These are phyloP conservation scores for Drosophila rellima DNA, from an alignment of 2,888 invertebrate species.

Conservation along the genomic window DNA sequence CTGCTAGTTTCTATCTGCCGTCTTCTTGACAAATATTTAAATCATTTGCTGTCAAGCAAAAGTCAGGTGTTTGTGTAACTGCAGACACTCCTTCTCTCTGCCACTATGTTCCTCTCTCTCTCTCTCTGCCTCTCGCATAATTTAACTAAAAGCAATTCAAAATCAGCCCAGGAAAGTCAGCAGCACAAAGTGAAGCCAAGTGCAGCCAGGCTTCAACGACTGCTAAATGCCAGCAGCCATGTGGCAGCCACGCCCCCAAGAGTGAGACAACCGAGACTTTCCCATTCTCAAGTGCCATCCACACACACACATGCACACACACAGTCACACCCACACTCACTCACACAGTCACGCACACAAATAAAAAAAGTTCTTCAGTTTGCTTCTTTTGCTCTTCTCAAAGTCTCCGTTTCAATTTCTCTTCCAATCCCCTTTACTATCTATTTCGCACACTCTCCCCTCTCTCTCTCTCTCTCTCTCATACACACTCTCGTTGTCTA, in stretches of 20 bases:
- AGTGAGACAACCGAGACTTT: conserved; percentile 19
- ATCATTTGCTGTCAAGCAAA: conserved; percentile 56
- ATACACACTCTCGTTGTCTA: background rate
- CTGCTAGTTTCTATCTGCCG: conserved; percentile 25
- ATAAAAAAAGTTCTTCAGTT: conserved; percentile 30
- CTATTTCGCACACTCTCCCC: background rate
- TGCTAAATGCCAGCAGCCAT: conserved; percentile 55
- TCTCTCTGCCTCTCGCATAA: conserved; percentile 45
- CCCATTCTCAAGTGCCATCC: conserved; percentile 36
- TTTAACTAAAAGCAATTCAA: conserved; percentile 70
- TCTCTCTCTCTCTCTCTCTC: background rate
- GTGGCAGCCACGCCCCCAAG: conserved; percentile 35
- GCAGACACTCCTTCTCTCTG: background rate
- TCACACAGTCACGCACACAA: conserved; percentile 39
- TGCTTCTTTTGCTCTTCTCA: background rate
- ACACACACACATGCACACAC: conserved; percentile 35
- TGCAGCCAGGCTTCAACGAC: conserved; percentile 56
- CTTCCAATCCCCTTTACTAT: background rate
- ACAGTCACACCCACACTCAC: conserved; percentile 34
- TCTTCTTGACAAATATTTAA: conserved; percentile 68
- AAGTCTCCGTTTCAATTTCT: background rate
- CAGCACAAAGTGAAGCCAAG: conserved; percentile 50
- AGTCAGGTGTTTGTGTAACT: conserved; percentile 13
- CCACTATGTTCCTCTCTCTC: no score
- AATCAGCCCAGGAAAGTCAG: conserved; percentile 39